Percentiles rank a stretch among this genome's conserved stretches.
These are phyloP conservation scores for Columbina picui DNA, from an alignment of 2,113 vertebrate genomes.

Conservation along the genomic window DNA sequence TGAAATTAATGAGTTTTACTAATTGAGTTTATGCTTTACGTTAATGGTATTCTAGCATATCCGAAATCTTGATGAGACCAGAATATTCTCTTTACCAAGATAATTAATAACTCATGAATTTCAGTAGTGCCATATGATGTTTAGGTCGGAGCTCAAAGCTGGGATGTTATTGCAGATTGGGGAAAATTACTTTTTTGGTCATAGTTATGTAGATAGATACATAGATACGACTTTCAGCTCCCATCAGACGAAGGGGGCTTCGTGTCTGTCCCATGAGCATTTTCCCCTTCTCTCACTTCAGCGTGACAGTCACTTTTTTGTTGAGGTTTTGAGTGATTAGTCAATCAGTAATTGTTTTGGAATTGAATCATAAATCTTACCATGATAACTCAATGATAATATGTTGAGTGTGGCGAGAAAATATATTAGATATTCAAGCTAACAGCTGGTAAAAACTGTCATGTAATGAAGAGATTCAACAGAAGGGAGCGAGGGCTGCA, in stretches of 20 bases:
- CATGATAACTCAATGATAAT: neutral
- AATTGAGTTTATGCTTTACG: slow-evolving; percentile 1
- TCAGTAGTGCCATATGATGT: neutral
- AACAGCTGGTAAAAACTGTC: neutral
- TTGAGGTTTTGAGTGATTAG: neutral
- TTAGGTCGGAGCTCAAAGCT: neutral
- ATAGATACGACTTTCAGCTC: neutral
- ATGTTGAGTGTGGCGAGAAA: neutral
- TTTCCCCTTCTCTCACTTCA: neutral
- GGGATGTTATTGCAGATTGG: neutral
- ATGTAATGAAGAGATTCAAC: neutral
- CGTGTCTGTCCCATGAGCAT: neutral
- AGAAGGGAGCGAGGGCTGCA: neutral
- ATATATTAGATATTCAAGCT: neutral
- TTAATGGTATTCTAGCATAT: neutral
- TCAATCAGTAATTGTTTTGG: neutral
- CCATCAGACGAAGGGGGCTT: neutral
- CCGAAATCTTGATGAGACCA: neutral
- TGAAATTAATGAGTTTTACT: slow-evolving; percentile 14
- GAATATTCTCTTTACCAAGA: neutral
- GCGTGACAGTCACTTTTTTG: neutral
- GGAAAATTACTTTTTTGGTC: neutral
- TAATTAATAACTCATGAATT: neutral
- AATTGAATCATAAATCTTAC: neutral
- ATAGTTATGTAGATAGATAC: neutral